These are phyloP conservation scores for Gibbula magus DNA, from an alignment of 2,888 invertebrate species.

Conservation along the genomic window DNA sequence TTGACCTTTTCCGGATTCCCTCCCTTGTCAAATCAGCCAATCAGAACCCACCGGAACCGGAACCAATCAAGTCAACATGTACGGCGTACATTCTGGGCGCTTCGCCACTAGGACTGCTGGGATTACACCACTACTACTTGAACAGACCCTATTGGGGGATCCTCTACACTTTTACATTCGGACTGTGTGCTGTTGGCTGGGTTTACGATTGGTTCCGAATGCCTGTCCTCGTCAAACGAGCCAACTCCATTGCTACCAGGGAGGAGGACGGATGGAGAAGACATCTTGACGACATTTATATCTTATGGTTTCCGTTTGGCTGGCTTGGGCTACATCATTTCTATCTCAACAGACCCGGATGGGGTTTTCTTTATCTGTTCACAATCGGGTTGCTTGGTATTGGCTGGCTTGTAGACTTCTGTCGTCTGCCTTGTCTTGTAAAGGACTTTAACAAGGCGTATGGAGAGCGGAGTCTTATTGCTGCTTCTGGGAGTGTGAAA, in stretches of 20 bases:
- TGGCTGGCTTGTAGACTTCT: conserved; percentile 60
- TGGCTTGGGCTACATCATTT: conserved; percentile 52
- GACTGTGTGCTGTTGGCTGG: conserved; percentile 48
- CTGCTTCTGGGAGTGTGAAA: not conserved
- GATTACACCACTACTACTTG: conserved; percentile 41
- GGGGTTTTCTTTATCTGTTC: conserved; percentile 57
- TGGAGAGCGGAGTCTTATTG: not conserved
- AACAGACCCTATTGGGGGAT: conserved; percentile 38
- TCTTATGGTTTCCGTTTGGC: conserved; percentile 56
- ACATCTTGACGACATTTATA: conserved; percentile 55
- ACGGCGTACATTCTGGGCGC: conserved; percentile 25
- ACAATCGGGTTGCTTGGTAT: conserved; percentile 57
- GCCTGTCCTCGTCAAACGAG: conserved; percentile 49
- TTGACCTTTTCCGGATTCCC: conserved; percentile 33
- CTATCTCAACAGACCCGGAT: conserved; percentile 50
- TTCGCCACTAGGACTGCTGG: conserved; percentile 24
- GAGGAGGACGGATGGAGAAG: conserved; percentile 25
- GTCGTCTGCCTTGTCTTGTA: conserved; percentile 52
- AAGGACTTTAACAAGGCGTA: conserved; percentile 44
- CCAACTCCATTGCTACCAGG: conserved; percentile 40
- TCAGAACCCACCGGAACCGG: not conserved
- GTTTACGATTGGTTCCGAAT: conserved; percentile 61
- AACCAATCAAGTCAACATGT: not conserved
- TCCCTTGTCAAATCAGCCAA: conserved; percentile 30
- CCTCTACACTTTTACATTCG: conserved; percentile 34